A percentile compares a stretch with the other conserved stretches of the same genome.
These are phyloP conservation scores for Protaetia brevitarsis DNA, from an alignment of 1,140 invertebrate species.

Conservation along the genomic window DNA sequence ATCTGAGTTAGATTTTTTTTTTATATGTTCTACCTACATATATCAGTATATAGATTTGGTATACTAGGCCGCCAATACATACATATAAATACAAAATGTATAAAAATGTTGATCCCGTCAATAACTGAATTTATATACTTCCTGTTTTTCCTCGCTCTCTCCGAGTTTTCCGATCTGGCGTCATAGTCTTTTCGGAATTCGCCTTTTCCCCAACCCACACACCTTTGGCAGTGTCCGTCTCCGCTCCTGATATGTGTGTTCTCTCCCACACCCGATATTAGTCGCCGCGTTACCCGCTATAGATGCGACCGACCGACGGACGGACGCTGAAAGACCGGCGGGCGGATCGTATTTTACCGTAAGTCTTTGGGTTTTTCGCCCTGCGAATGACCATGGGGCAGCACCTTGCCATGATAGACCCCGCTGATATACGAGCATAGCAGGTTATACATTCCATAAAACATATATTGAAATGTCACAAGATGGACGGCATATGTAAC, in stretches of 20 bases:
- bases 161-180: background rate
- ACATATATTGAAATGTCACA: conserved; percentile 46
- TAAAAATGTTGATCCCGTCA: background rate
- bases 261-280: background rate
- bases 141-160: conserved; percentile 1
- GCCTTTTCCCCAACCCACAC: background rate
- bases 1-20: no score
- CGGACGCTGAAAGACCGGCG: background rate
- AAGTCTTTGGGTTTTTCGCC: conserved; percentile 18
- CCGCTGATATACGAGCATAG: conserved; percentile 42
- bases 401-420: conserved; percentile 45
- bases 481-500: conserved; percentile 37
- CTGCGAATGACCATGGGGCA: conserved; percentile 38
- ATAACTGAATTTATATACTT: background rate
- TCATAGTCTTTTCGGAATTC: background rate
- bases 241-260: background rate
- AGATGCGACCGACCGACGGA: background rate
- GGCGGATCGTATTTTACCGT: conserved; percentile 21
- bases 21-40: no score
- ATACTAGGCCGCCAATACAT: no score
- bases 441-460: conserved; percentile 45
- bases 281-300: background rate
- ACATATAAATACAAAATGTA: background rate
- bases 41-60: no score
- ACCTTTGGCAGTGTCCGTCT: background rate